These are phyloP conservation scores for Parambassis ranga DNA, from an alignment of 2,797 vertebrate species.

Conservation along the genomic window DNA sequence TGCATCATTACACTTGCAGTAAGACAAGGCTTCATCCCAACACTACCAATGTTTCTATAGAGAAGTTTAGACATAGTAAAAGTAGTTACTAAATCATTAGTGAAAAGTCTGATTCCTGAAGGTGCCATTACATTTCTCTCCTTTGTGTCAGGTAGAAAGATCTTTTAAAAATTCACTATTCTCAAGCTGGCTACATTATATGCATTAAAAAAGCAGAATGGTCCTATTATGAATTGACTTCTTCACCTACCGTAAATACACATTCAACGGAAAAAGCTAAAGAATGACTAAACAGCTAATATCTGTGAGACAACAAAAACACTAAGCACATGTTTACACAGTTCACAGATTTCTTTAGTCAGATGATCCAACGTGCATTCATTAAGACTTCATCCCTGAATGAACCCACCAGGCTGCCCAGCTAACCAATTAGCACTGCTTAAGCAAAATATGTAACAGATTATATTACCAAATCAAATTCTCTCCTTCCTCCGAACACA, in stretches of 20 bases:
- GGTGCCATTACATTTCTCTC: background rate
- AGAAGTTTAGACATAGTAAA: background rate
- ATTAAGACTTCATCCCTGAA: conserved; percentile 17
- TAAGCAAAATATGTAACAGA: too few relatives aligned
- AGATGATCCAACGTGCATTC: conserved; percentile 24
- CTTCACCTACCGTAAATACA: background rate
- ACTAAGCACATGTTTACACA: background rate
- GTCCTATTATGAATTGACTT: background rate
- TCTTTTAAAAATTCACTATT: too few relatives aligned
- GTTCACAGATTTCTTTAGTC: background rate
- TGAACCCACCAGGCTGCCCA: conserved; percentile 5
- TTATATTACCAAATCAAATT: too few relatives aligned
- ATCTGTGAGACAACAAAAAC: background rate
- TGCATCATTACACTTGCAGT: conserved; percentile 4
- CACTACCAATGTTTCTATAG: background rate
- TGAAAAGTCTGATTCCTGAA: background rate
- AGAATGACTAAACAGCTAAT: background rate
- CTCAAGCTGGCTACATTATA: too few relatives aligned
- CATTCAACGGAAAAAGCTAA: background rate
- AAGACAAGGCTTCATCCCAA: background rate
- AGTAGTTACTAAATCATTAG: background rate
- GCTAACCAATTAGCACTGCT: conserved; percentile 30
- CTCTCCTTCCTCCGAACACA: too few relatives aligned
- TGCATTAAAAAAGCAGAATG: background rate
- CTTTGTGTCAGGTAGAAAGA: background rate